A percentile compares a stretch with the other conserved stretches of the same genome.
Conservation (phyloP, 1,140 invertebrate genomes). For the Lethrus apterus region DNA sequence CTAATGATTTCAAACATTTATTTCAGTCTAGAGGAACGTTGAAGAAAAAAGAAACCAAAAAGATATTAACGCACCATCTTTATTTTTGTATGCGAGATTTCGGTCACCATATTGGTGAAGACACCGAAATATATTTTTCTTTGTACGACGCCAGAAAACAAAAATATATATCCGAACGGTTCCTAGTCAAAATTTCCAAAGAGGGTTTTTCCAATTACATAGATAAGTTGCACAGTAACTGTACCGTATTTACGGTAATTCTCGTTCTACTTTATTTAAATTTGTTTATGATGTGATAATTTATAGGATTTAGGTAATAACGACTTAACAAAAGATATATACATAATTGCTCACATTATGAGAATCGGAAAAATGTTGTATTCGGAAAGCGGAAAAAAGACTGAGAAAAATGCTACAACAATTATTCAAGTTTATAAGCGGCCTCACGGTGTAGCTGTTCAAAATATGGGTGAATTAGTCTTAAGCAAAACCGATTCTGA, state of each 20-base stretch:
- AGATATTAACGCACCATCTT: slow-evolving; percentile 70
- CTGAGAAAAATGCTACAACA: slow-evolving; percentile 41
- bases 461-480: slow-evolving; percentile 56
- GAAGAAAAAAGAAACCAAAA: slow-evolving; percentile 53
- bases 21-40: slow-evolving; percentile 36
- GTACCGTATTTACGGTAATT: slow-evolving; percentile 80
- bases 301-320: slow-evolving; percentile 63
- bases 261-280: background rate
- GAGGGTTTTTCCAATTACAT: slow-evolving; percentile 85
- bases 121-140: slow-evolving; percentile 81
- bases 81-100: slow-evolving; percentile 86
- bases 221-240: slow-evolving; percentile 79
- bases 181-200: slow-evolving; percentile 79
- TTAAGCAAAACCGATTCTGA: slow-evolving; percentile 53
- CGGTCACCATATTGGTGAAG: slow-evolving; percentile 76
- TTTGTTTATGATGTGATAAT: background rate
- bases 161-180: slow-evolving; percentile 74
- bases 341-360: slow-evolving; percentile 81
- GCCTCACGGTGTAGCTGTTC: slow-evolving; percentile 77
- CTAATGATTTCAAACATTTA: slow-evolving; percentile 1
- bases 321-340: slow-evolving; percentile 74
- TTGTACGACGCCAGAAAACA: slow-evolving; percentile 71
- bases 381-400: slow-evolving; percentile 68
- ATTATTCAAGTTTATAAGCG: slow-evolving; percentile 56
- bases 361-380: slow-evolving; percentile 80